Evolutionary conservation across 2,113 vertebrate genomes (phyloP), one percentile per base, ranked within the genome.

Genomic region (Pachycephala philippinensis): DNA sequence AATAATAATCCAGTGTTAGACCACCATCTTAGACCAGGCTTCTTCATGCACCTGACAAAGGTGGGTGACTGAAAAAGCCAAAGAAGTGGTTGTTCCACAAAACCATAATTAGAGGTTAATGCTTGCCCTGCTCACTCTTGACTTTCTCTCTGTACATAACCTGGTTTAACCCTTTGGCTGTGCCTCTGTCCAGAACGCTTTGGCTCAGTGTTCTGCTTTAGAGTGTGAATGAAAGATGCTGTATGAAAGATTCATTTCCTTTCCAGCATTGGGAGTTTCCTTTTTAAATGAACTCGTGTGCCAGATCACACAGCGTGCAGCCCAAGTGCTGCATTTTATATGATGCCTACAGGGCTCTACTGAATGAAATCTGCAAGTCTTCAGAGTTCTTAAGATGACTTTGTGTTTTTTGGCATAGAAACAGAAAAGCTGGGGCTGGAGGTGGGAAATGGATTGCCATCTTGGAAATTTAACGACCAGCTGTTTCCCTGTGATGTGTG

Each of bases 401-500:
- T 69, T 93, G 74, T 93, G 61, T 16, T 74, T 97, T 95, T 96
- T 97, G 89, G 50, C 79, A 21, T 74, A 99, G 99, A 99, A 95
- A 96, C 98, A 7, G 99, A 99, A 93, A 99, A 99, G 96, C 97
- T 98, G 35, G 98, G 98, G 40, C 97, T 98, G 57, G 99, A 99
- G 96, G 98, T 98, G 54, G 99, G 98, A 95, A 99, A 99, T 12
- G 99, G 99, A 90, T 97, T 99, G 59, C 96, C 99, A 15, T 98
- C 98, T 69, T 99, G 99, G 99, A 99, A 99, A 87, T 98, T 99
- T 79, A 99, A 97, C 0, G 99, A 99, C 84, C 99, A 99, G 97
- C 99, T 99, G 95, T 99, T 98, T 96, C 99, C 99, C 69, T 99
- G 99, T 89, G 98, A 99, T 1, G 98, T 99, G 84, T 99, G 99